Evolutionary conservation across 1,140 invertebrate species (phyloP).

Genomic region (Pseudomyrmex gracilis): DNA sequence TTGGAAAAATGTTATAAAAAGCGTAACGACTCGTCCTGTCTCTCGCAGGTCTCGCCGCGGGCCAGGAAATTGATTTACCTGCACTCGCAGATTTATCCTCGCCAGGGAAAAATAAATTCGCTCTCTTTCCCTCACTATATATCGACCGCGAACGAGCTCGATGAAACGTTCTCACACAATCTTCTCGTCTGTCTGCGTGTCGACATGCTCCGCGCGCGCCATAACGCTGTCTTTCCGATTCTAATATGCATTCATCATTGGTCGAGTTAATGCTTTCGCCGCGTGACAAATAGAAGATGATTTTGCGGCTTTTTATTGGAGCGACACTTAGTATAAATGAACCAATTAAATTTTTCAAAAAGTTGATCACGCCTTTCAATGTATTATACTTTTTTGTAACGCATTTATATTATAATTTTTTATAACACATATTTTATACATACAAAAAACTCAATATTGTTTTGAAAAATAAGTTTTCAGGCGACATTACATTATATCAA

Average conservation of each 20-base stretch:
- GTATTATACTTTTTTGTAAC: slow-evolving; percentile 5
- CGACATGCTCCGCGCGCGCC: slow-evolving; percentile 6
- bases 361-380: background rate
- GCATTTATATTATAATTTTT: background rate
- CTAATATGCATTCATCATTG: slow-evolving; percentile 7
- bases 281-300: slow-evolving; percentile 15
- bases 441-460: no score
- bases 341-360: slow-evolving; percentile 16
- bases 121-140: slow-evolving; percentile 34
- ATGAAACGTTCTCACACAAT: slow-evolving; percentile 42
- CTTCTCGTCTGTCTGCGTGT: slow-evolving; percentile 24
- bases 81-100: slow-evolving; percentile 68
- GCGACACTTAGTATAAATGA: background rate
- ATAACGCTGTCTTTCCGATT: slow-evolving; percentile 22
- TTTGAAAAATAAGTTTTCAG: background rate
- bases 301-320: slow-evolving; percentile 13
- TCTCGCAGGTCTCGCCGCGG: slow-evolving; percentile 56
- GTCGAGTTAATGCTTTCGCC: background rate
- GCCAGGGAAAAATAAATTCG: slow-evolving; percentile 67
- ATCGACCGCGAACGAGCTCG: slow-evolving; percentile 49
- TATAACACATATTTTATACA: no score
- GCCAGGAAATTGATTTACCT: slow-evolving; percentile 75
- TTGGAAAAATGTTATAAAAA: slow-evolving; percentile 69
- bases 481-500: background rate
- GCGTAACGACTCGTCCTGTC: slow-evolving; percentile 68